phyloP scores from a whole-genome alignment of 2,888 invertebrate species.

The Rhabditoides inermis region DNA sequence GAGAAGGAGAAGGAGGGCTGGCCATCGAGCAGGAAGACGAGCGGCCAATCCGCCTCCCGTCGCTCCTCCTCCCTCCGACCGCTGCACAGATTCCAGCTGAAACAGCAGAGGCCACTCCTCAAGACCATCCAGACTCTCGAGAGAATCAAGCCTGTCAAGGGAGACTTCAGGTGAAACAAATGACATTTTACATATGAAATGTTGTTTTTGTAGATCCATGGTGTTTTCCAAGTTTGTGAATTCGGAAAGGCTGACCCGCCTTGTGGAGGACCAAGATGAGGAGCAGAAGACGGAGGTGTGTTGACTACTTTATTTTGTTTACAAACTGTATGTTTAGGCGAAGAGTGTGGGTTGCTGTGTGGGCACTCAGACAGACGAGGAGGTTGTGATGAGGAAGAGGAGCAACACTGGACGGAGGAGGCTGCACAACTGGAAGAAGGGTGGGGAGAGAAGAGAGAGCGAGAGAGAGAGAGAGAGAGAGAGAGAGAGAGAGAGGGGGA shows the following conservation, averaged over 20 bases:
- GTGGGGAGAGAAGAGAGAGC: background rate
- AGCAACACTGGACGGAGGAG: conserved; percentile 1
- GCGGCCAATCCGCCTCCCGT: background rate
- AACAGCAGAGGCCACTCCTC: conserved; percentile 17
- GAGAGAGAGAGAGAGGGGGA: conserved; percentile 11
- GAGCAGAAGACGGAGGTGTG: no score
- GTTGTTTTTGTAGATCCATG: conserved; percentile 15
- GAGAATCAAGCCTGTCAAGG: conserved; percentile 10
- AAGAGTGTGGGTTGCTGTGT: no score
- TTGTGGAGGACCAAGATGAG: conserved; percentile 27
- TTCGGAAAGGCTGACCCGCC: conserved; percentile 27
- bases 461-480: conserved; percentile 3
- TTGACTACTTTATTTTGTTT: no score
- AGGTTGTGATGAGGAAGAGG: no score
- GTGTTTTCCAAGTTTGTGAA: conserved; percentile 34
- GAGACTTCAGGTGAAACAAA: conserved; percentile 9
- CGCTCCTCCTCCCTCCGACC: background rate
- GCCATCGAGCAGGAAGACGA: background rate
- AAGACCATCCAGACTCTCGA: conserved; percentile 25
- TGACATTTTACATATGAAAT: background rate
- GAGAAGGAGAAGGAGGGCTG: background rate
- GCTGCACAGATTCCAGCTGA: background rate
- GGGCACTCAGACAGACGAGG: no score
- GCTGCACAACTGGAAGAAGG: conserved; percentile 3
- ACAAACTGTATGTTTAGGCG: no score